Percentiles rank a stretch among this genome's conserved stretches.
phyloP scores from a whole-genome alignment of 1,140 invertebrate genomes.

The Dufourea novaeangliae region DNA sequence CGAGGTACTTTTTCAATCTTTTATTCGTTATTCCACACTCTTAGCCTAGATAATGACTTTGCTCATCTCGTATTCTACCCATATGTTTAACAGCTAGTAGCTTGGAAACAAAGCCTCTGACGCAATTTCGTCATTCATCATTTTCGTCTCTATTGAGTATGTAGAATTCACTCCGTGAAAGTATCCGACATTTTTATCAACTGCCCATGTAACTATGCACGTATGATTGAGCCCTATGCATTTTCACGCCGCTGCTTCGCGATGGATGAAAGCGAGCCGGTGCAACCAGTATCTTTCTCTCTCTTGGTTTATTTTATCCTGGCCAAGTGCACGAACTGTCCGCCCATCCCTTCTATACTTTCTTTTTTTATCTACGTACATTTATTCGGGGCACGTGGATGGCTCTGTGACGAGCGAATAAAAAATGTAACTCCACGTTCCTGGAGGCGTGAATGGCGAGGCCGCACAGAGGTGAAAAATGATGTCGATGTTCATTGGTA shows the following conservation, averaged over 20 bases:
- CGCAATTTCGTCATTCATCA: too few relatives aligned
- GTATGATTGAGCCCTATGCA: constrained; percentile 21
- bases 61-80: too few relatives aligned
- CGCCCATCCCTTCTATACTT: constrained; percentile 9
- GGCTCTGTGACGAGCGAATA: constrained; percentile 35
- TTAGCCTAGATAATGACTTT: too few relatives aligned
- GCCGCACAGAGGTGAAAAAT: not conserved
- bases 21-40: too few relatives aligned
- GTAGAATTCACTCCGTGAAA: too few relatives aligned
- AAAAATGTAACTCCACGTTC: constrained; percentile 29
- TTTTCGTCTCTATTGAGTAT: too few relatives aligned
- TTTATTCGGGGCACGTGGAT: constrained; percentile 2
- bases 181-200: too few relatives aligned
- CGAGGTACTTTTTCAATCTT: too few relatives aligned
- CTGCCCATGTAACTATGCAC: constrained; percentile 15
- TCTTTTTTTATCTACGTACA: constrained; percentile 36
- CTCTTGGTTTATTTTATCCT: constrained; percentile 46
- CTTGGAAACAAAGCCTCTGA: too few relatives aligned
- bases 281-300: constrained; percentile 6
- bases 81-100: too few relatives aligned
- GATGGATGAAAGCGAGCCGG: constrained; percentile 30
- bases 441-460: not conserved
- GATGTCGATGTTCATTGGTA: not conserved
- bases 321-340: constrained; percentile 27
- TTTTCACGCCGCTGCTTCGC: constrained; percentile 26